Base-by-base conservation (phyloP, 2,888 invertebrate genomes). In the Pheosia gnoma region DNA sequence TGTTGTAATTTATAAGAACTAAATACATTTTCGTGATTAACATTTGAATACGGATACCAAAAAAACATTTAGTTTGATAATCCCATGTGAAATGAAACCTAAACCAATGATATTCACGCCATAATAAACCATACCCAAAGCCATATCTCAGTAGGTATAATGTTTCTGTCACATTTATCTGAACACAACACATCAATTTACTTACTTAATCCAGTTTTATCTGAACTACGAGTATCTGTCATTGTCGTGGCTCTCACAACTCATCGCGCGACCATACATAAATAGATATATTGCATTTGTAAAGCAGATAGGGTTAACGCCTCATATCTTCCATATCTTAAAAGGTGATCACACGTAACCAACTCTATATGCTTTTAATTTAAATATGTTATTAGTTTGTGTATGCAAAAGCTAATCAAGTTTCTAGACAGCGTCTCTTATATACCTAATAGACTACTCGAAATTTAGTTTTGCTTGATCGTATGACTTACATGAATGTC, bases 111-210 rank as follows among this genome's bases (percentile, higher is more conserved):
- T 25, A 49, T 11, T 10, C 47, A 47, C n/a, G 5, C n/a, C 2
- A 47, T 3, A n/a, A n/a, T 11, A 47, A 47, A 47, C n/a, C 5
- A 47, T 47, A 5, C 41, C 41, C 25, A 25, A 25, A 25, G 25
- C 25, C 25, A 25, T 49, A 49, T 49, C 49, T 49, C 13, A 3
- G 6, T 25, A 25, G 47, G 9, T 25, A 25, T 51, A 3, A 25
- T 51, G 37, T 10, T 11, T 8, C 11, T 36, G 38, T 55, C 39
- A 55, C n/a, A 39, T 55, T 55, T 55, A 55, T 55, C 55, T 55
- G 13, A 55, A 54, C 53, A 53, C 25, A 25, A 25, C 25, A 25
- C 25, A 25, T 25, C 25, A 25, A 25, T 25, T 1, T 38, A 13
- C 3, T 1, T 8, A 51, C 38, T 10, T 53, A 11, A 53, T 53